Evolutionary conservation across 2,797 vertebrate species (phyloP), one percentile per base, ranked within the genome.

Genomic region (Manis crassicaudata): DNA sequence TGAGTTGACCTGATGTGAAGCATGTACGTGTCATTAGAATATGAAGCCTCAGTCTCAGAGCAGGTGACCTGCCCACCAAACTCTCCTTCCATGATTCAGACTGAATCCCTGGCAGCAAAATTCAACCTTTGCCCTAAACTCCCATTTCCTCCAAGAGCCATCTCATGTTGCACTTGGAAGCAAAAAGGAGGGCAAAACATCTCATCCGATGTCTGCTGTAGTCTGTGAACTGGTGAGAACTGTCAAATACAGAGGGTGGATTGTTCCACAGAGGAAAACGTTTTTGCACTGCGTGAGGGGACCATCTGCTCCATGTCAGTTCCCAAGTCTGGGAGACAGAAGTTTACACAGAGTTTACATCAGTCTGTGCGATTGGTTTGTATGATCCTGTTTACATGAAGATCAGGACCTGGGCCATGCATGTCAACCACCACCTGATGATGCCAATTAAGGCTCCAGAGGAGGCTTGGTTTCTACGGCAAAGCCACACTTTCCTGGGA

Each of bases 211-310:
- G n/a, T 27, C 21, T 5, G 21, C 43, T 4, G n/a, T 1, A 8
- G 52, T 16, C 5, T 2, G 18, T 18, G 7, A 73, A 4, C 4
- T 5, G 18, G 32, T 54, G 58, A 7, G 2, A 4, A 4, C 1
- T 20, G 32, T 20, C 52, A 10, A 17, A 23, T 0, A 3, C 23
- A 23, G 63, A 1, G 4, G 5, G 3, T 2, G 0, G 16, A 2
- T 0, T 3, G 56, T 18, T 67, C 37, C 68, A 35, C 2, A 1
- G 35, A 1, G 18, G 21, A 29, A 27, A 20, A 1, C 0, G 2
- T 2, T 1, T 16, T 21, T 9, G 35, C 52, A 7, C 29, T 37
- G 4, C 5, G 68, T 3, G 29, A 7, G 0, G 40, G 20, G 25
- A 20, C 32, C 27, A 6, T 35, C 16, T 18, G 1, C n/a, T 14